Percentiles rank a stretch among this genome's conserved stretches.
Conservation (phyloP, 2,888 invertebrate genomes). For the Incurvaria masculella region DNA sequence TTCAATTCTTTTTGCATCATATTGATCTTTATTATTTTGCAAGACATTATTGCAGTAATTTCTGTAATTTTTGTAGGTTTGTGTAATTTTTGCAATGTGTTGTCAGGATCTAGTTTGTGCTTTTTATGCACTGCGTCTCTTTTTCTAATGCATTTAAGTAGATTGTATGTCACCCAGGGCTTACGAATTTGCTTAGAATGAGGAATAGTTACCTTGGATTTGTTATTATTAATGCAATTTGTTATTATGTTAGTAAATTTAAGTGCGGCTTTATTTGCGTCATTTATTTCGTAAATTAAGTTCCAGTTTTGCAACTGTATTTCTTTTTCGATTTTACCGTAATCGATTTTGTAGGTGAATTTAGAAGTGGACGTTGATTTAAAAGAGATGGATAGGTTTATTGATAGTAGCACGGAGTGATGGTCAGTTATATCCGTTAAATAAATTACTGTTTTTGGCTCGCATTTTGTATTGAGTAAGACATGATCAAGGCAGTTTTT, state of each 20-base stretch:
- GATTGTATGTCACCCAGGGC: neutral
- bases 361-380: too few relatives aligned
- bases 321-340: neutral
- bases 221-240: neutral
- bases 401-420: neutral
- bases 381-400: neutral
- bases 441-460: neutral
- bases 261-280: neutral
- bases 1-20: neutral
- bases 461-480: neutral
- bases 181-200: neutral
- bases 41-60: neutral
- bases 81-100: neutral
- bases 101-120: neutral
- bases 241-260: neutral
- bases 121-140: neutral
- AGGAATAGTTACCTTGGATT: neutral
- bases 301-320: neutral
- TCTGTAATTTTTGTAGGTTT: neutral
- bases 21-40: neutral
- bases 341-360: neutral
- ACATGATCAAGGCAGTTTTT: neutral
- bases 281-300: neutral
- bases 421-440: neutral
- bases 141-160: neutral